Base-by-base conservation (phyloP, 2,888 invertebrate genomes). In the Notocelia uddmanniana region DNA sequence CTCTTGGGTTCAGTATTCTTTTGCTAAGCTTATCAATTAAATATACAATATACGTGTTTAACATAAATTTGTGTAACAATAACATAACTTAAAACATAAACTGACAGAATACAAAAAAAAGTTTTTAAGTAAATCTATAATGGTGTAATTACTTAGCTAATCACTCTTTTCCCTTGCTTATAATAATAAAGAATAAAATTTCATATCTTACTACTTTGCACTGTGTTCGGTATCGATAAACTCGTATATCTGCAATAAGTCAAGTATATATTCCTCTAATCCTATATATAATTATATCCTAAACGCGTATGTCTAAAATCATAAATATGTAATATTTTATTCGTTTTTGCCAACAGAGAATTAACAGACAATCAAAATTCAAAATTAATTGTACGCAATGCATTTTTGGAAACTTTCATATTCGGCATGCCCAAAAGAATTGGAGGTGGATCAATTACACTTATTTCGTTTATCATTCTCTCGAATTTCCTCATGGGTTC, bases 361-460 rank as follows among this genome's bases (percentile, higher is more conserved):
- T 76, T 86, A 89, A 90, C 88, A 85, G 89, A 79, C 82, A 68
- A 81, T 83, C 92, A 85, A 93, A 93, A 93, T 93, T 93, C 88
- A 84, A 92, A 92, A 90, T 90, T 89, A 45, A 15, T n/a, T 45
- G 79, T 79, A 77, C 76, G 79, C 74, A 76, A 83, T 74, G 74
- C 74, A 74, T 75, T 70, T 87, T 91, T 91, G 88, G 90, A 89
- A 85, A 85, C 84, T 76, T 77, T 75, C 81, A 85, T 83, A 78
- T 85, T 88, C 87, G 93, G 92, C 91, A 92, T 91, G 92, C 89
- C 88, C 86, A 87, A 60, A 89, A 88, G 84, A 88, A 87, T 83
- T 89, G 89, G 90, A 91, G 91, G 92, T 90, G 92, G 90, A 83
- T 87, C 84, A 78, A 74, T 60, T 59, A 66, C 68, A 31, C 48